Conservation (phyloP, 2,797 vertebrate genomes). For the Hafferia zeledoni region DNA sequence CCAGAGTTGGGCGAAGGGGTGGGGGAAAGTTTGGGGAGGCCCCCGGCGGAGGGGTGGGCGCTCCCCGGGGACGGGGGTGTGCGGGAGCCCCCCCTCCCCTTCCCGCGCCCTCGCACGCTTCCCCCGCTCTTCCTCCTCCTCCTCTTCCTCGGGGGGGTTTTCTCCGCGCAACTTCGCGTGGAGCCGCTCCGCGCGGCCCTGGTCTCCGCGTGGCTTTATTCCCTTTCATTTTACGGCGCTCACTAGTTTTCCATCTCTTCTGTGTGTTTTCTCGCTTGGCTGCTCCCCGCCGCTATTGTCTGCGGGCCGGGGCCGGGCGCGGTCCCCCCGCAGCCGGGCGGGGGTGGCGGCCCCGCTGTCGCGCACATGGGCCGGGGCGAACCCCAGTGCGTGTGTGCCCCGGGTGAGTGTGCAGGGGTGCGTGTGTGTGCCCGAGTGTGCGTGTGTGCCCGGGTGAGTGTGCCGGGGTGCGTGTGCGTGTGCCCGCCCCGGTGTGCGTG, state of each 20-base stretch:
- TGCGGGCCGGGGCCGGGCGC: conserved; percentile 33
- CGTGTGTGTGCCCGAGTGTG: too few species aligned
- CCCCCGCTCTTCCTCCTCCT: background rate
- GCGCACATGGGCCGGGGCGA: too few species aligned
- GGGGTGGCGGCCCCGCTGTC: background rate
- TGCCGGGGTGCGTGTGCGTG: too few species aligned
- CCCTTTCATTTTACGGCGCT: background rate
- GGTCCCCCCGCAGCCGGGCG: background rate
- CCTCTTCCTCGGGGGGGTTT: background rate
- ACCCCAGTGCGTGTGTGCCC: too few species aligned
- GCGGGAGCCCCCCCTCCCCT: background rate
- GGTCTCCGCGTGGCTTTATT: background rate
- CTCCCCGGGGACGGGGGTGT: background rate
- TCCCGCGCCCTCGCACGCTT: background rate
- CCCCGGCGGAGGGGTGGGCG: background rate
- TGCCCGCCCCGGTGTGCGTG: too few species aligned
- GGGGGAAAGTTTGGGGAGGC: background rate
- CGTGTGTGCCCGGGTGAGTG: too few species aligned
- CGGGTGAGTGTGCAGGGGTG: too few species aligned
- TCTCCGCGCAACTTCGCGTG: background rate
- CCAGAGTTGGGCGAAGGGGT: conserved; percentile 18
- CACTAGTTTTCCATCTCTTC: background rate
- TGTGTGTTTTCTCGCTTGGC: background rate
- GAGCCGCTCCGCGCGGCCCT: background rate
- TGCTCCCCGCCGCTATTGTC: conserved; percentile 46